These are phyloP conservation scores for Hippopotamus amphibius DNA, from an alignment of 2,113 vertebrate species.

Conservation along the genomic window DNA sequence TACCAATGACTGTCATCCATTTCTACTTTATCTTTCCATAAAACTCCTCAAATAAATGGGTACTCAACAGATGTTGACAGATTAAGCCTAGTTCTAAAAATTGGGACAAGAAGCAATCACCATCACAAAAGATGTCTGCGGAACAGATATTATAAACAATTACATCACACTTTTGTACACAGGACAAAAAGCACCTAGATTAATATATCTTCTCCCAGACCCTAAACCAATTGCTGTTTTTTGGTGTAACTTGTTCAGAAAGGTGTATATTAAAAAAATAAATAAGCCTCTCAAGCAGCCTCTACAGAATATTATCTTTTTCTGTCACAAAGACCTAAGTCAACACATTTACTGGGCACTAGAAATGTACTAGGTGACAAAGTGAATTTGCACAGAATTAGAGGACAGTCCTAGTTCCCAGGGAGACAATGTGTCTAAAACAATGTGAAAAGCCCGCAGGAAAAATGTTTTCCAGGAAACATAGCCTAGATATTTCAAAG, in stretches of 20 bases:
- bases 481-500: conserved; percentile 47
- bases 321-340: conserved; percentile 33
- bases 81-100: conserved; percentile 36
- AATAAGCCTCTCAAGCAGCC: background rate
- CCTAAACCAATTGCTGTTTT: background rate
- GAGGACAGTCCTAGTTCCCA: background rate
- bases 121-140: background rate
- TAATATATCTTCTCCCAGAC: background rate
- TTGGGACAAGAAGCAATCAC: background rate
- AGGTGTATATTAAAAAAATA: background rate
- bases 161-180: background rate
- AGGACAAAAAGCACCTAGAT: background rate
- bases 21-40: conserved; percentile 40
- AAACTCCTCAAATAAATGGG: background rate
- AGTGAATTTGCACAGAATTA: background rate
- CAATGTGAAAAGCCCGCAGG: conserved; percentile 15
- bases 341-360: background rate
- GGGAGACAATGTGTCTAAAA: conserved; percentile 42
- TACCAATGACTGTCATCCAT: background rate
- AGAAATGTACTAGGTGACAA: background rate
- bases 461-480: conserved; percentile 44
- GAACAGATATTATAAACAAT: conserved; percentile 9
- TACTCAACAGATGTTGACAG: background rate
- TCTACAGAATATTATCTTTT: conserved; percentile 24
- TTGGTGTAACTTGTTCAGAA: conserved; percentile 38